Percentiles rank a stretch among this genome's conserved stretches.
Evolutionary conservation across 2,888 invertebrate species (phyloP).

Genomic region (Zaprionus obscuricornis): DNA sequence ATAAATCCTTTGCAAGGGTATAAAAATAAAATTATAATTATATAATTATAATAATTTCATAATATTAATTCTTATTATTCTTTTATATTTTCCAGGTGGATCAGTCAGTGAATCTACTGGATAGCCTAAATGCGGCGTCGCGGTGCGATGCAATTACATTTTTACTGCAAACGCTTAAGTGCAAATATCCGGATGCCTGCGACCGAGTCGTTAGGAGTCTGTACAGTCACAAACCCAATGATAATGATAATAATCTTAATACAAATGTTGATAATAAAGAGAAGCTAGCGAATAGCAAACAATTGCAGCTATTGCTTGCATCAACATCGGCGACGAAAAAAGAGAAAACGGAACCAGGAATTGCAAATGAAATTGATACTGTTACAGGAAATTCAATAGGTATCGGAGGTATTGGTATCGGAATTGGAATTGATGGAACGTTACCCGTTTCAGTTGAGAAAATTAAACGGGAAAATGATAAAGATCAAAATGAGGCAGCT

Average conservation of each 20-base stretch:
- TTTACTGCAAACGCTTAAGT: constrained; percentile 80
- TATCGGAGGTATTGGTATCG: too few species aligned
- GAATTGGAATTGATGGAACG: too few species aligned
- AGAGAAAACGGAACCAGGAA: constrained; percentile 74
- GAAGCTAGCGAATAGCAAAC: constrained; percentile 69
- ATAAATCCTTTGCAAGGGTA: too few species aligned
- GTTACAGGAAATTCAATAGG: too few species aligned
- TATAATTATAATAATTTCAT: neutral
- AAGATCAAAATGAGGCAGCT: constrained; percentile 13
- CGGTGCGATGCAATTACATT: constrained; percentile 82
- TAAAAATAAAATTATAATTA: neutral
- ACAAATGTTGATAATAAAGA: constrained; percentile 19
- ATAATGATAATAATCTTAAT: constrained; percentile 44
- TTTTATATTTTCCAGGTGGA: constrained; percentile 75
- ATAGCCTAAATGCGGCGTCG: constrained; percentile 77
- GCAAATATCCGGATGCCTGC: constrained; percentile 82
- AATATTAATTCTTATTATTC: constrained; percentile 1
- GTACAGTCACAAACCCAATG: constrained; percentile 69
- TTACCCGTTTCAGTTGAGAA: constrained; percentile 38
- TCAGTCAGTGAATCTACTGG: constrained; percentile 82
- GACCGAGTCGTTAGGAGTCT: constrained; percentile 80
- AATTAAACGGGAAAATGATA: constrained; percentile 40
- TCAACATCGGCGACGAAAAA: constrained; percentile 80
- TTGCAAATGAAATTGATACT: too few species aligned
- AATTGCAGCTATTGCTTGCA: constrained; percentile 69